Evolutionary conservation across 2,113 vertebrate genomes (phyloP).

Genomic region (Pseudorectes ferrugineus): DNA sequence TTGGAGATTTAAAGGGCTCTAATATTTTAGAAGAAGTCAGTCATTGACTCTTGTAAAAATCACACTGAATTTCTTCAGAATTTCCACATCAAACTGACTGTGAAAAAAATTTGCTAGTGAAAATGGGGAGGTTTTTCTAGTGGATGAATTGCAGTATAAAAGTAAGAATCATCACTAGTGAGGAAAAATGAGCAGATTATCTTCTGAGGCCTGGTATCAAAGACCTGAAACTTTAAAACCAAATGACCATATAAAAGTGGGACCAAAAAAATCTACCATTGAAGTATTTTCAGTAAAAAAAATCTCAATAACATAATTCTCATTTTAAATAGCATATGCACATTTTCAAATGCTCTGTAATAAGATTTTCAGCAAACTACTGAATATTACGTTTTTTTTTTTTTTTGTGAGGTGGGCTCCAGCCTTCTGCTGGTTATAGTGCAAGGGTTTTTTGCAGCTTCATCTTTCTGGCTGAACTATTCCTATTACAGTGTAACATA

Average conservation of each 20-base stretch:
- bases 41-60: not conserved
- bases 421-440: not conserved
- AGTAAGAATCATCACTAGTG: not conserved
- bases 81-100: not conserved
- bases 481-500: not conserved
- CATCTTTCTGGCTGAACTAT: not conserved
- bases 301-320: not conserved
- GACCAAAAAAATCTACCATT: rapidly evolving
- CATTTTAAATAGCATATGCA: not conserved
- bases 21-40: not conserved
- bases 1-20: not conserved
- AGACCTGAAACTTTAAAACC: not conserved
- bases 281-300: not conserved
- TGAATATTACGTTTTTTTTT: too few species aligned
- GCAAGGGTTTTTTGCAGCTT: not conserved
- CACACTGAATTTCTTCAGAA: not conserved
- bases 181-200: not conserved
- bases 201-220: not conserved
- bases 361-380: not conserved
- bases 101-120: not conserved
- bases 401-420: not conserved
- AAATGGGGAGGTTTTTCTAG: not conserved
- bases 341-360: not conserved
- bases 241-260: not conserved
- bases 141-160: not conserved